Conservation (phyloP, 2,797 vertebrate species). For the Hylomyscus alleni region DNA sequence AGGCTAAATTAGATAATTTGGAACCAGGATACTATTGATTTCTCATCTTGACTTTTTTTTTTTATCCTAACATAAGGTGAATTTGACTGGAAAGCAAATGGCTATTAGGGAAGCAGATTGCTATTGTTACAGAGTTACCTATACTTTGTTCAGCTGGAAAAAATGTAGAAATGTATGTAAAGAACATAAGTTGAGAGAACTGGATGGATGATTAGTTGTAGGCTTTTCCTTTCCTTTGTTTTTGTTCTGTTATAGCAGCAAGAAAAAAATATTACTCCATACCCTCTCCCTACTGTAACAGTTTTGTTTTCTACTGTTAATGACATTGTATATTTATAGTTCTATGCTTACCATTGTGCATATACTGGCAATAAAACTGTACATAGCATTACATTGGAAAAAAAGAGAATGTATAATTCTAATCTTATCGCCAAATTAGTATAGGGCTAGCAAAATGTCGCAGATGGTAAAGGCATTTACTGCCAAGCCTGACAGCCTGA, state of each 20-base stretch:
- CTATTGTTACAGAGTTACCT: constrained; percentile 85
- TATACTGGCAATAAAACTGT: constrained; percentile 97
- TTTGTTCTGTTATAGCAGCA: constrained; percentile 87
- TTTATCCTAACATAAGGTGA: constrained; percentile 82
- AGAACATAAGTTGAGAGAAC: constrained; percentile 84
- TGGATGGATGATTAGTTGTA: constrained; percentile 86
- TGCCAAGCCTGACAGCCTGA: not conserved
- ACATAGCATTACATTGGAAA: constrained; percentile 92
- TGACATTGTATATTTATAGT: constrained; percentile 98
- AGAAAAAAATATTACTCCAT: constrained; percentile 87
- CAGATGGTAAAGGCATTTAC: not conserved
- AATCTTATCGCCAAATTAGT: not conserved
- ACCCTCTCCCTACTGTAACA: constrained; percentile 90
- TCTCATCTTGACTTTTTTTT: constrained; percentile 80
- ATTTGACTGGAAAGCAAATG: constrained; percentile 85
- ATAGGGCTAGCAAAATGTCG: not conserved
- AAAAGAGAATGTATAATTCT: not conserved
- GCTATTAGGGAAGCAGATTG: constrained; percentile 84
- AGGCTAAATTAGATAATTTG: constrained; percentile 77
- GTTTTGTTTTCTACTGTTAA: constrained; percentile 94
- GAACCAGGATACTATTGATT: constrained; percentile 83
- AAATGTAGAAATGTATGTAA: constrained; percentile 97
- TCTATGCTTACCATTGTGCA: constrained; percentile 96
- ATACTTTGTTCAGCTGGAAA: constrained; percentile 84
- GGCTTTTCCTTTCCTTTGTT: constrained; percentile 81